Evolutionary conservation across 2,888 invertebrate species (phyloP).

Genomic region (Eumerus sabulonum): DNA sequence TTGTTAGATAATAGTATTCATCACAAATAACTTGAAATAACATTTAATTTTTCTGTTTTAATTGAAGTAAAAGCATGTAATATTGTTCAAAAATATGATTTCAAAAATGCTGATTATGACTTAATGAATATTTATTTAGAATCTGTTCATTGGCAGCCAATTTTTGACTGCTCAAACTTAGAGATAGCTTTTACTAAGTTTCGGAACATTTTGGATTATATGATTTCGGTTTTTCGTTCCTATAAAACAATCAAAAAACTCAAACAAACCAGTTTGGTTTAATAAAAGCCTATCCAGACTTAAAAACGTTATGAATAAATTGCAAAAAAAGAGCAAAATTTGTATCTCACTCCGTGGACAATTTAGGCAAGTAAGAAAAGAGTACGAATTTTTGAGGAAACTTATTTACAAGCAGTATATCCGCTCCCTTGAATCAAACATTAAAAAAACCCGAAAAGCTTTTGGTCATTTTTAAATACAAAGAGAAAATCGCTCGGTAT

Average conservation of each 20-base stretch:
- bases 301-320: not conserved
- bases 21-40: constrained; percentile 11
- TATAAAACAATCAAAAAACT: not conserved
- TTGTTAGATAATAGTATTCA: no score
- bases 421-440: not conserved
- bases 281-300: constrained; percentile 4
- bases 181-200: not conserved
- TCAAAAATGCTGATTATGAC: constrained; percentile 12
- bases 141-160: constrained; percentile 16
- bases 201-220: not conserved
- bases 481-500: not conserved
- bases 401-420: not conserved
- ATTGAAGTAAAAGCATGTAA: not conserved
- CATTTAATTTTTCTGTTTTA: constrained; percentile 2
- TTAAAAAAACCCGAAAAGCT: not conserved
- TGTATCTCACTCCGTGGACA: constrained; percentile 4
- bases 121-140: constrained; percentile 10
- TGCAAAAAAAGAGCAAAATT: not conserved
- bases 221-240: not conserved
- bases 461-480: constrained; percentile 2
- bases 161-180: constrained; percentile 12
- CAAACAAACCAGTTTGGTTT: not conserved
- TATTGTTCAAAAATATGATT: constrained; percentile 1
- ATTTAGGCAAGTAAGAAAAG: not conserved
- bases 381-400: not conserved